phyloP scores from a whole-genome alignment of 2,888 invertebrate species.

The Lapara coniferarum region DNA sequence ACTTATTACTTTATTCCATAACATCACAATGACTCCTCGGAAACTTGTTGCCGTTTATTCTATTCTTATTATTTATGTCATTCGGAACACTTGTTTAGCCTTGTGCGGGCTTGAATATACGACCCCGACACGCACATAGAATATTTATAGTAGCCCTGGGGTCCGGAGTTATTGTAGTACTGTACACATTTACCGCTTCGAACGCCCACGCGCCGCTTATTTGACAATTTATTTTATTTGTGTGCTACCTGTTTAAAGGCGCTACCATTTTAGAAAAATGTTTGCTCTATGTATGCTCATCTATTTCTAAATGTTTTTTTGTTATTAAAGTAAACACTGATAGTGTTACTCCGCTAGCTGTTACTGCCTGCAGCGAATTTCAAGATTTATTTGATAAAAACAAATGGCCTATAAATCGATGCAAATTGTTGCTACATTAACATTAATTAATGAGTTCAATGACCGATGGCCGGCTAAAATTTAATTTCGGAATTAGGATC shows the following conservation, averaged over 20 bases:
- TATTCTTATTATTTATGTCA: slow-evolving; percentile 12
- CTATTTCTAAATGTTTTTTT: neutral
- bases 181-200: slow-evolving; percentile 38
- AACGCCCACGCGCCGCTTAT: slow-evolving; percentile 43
- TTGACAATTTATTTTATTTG: slow-evolving; percentile 41
- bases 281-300: neutral
- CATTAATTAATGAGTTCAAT: slow-evolving; percentile 64
- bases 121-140: neutral
- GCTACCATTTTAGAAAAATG: slow-evolving; percentile 29
- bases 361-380: slow-evolving; percentile 42
- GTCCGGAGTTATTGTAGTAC: slow-evolving; percentile 2
- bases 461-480: slow-evolving; percentile 53
- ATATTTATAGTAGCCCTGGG: slow-evolving; percentile 23
- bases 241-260: slow-evolving; percentile 45
- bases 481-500: slow-evolving; percentile 46
- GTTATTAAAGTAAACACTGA: slow-evolving; percentile 2
- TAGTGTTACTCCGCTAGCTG: slow-evolving; percentile 6
- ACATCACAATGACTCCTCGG: neutral
- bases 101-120: neutral
- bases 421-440: slow-evolving; percentile 53
- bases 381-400: slow-evolving; percentile 51
- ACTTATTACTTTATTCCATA: neutral
- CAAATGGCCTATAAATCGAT: slow-evolving; percentile 47
- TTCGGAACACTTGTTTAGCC: neutral
- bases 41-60: neutral